A percentile compares a stretch with the other conserved stretches of the same genome.
Conservation (phyloP, 2,888 invertebrate genomes). For the Orthosia cruda region DNA sequence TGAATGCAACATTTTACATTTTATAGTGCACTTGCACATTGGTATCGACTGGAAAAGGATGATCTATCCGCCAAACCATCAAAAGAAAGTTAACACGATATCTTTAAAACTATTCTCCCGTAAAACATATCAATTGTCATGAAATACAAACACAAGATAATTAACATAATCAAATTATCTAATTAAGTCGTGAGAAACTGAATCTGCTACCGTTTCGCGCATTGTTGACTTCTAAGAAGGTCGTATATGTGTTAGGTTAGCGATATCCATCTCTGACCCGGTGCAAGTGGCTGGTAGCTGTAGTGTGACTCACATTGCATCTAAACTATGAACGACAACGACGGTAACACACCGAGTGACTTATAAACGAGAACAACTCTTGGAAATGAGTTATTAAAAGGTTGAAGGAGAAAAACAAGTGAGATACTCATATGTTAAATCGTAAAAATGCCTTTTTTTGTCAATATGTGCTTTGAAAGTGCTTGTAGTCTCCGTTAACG, state of each 20-base stretch:
- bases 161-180: conserved; percentile 67
- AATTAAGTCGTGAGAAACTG: conserved; percentile 69
- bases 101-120: background rate
- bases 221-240: conserved; percentile 56
- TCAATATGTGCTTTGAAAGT: background rate
- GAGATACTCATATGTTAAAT: background rate
- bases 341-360: conserved; percentile 69
- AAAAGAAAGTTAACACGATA: conserved; percentile 11
- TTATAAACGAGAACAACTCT: conserved; percentile 74
- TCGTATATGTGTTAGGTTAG: conserved; percentile 55
- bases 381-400: conserved; percentile 32
- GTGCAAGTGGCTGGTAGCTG: conserved; percentile 80
- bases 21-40: no score
- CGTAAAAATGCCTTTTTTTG: background rate
- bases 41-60: no score
- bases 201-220: conserved; percentile 49
- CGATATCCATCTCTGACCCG: conserved; percentile 84
- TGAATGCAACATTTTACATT: no score
- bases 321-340: conserved; percentile 80
- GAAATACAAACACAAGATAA: conserved; percentile 33
- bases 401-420: background rate
- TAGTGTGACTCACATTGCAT: conserved; percentile 85
- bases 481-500: background rate
- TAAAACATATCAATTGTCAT: conserved; percentile 12
- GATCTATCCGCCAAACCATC: background rate